Conservation (phyloP, 2,888 invertebrate species). For the Macrostomum cliftonense region DNA sequence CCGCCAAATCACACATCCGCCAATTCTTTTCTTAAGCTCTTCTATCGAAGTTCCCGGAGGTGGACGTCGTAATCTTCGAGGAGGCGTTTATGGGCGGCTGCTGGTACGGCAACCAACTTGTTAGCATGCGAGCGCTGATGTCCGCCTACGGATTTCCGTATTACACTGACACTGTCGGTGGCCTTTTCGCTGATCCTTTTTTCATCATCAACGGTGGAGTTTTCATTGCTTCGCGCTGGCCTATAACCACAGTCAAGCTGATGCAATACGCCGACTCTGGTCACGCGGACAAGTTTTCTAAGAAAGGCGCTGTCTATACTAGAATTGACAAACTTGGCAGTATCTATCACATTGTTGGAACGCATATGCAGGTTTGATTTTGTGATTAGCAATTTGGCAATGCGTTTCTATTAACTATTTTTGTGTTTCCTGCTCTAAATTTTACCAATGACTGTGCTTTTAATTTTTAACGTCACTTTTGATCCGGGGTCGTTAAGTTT, state of each 20-base stretch:
- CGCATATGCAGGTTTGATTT: slow-evolving; percentile 7
- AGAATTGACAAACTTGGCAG: slow-evolving; percentile 2
- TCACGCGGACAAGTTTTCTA: slow-evolving; percentile 4
- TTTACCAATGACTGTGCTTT: no score
- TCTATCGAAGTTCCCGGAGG: slow-evolving; percentile 1
- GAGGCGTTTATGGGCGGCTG: slow-evolving; percentile 13
- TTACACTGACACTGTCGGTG: slow-evolving; percentile 3
- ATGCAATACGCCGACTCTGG: neutral
- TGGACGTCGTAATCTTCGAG: slow-evolving; percentile 11
- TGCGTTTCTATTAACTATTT: no score
- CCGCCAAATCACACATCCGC: no score
- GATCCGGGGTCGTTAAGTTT: no score
- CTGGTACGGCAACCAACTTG: neutral
- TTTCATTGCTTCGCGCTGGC: slow-evolving; percentile 11
- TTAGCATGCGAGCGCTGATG: slow-evolving; percentile 9
- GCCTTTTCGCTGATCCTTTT: neutral
- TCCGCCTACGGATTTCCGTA: slow-evolving; percentile 8
- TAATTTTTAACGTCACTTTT: no score
- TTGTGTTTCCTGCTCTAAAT: no score
- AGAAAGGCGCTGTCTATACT: slow-evolving; percentile 10
- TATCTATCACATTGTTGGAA: slow-evolving; percentile 8
- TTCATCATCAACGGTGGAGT: slow-evolving; percentile 8
- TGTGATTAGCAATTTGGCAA: no score
- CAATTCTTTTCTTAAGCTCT: neutral
- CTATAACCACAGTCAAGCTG: slow-evolving; percentile 2